Conservation (phyloP, 2,888 invertebrate species). For the Sacculina carcini region DNA sequence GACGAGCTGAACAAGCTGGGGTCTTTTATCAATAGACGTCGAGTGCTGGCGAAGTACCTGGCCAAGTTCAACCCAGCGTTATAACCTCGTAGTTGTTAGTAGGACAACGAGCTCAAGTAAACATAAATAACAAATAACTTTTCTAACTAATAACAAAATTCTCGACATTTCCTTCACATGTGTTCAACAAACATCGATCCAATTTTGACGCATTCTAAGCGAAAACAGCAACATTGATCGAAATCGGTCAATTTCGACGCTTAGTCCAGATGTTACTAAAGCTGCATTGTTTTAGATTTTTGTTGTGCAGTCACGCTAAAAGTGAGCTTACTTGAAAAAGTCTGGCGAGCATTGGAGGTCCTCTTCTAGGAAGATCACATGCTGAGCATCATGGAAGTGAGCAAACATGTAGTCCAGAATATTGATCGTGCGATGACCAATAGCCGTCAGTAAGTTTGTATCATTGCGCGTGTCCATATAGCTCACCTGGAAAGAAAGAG, state of each 20-base stretch:
- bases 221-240: too few species aligned
- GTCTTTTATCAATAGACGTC: constrained; percentile 26
- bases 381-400: constrained; percentile 30
- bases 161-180: too few species aligned
- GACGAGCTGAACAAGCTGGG: constrained; percentile 28
- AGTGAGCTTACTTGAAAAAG: constrained; percentile 22
- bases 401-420: constrained; percentile 16
- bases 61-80: background rate
- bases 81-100: background rate
- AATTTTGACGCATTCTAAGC: too few species aligned
- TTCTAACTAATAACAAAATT: too few species aligned
- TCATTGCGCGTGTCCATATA: background rate
- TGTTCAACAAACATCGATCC: too few species aligned
- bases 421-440: background rate
- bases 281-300: too few species aligned
- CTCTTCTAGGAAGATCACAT: constrained; percentile 29
- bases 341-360: constrained; percentile 30
- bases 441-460: background rate
- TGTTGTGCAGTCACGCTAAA: background rate
- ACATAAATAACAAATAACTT: too few species aligned
- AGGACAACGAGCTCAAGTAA: too few species aligned
- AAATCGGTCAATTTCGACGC: too few species aligned
- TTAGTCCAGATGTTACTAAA: too few species aligned
- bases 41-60: constrained; percentile 28
- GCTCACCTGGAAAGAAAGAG: background rate